Base-by-base conservation (phyloP, 2,888 invertebrate species). In the Tiliacea citrago region DNA sequence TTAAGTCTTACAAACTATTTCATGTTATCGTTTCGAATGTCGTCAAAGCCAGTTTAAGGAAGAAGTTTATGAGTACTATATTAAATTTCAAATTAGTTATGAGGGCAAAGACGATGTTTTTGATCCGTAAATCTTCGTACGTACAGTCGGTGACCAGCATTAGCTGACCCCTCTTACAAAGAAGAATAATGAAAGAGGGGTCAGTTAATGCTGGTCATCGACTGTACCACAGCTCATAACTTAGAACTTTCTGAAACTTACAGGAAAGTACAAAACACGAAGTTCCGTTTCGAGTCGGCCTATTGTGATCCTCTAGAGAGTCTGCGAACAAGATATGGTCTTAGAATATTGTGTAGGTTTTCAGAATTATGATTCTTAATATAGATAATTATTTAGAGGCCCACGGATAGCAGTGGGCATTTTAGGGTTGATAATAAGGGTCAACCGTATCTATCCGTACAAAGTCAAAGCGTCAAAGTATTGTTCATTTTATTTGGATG, bases 11-110 rank as follows among this genome's bases (percentile, higher is more conserved):
- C n/a, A 39, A 67, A 24, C 12, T 39, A 51, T 13, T 21, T 45
- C 13, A 35, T 60, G 35, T 51, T 73, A 24, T 2, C 12, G 21
- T 13, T 60, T 47, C 9, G 24, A 72, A 58, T 53, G 2, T 42
- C 61, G 13, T 51, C 10, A n/a, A 45, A 55, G 13, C 24, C 5
- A 55, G 7, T 55, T 55, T 55, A 24, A 5, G 24, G 24, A 55
- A 12, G 24, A 13, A 13, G 21, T 0, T 29, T 10, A 24, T 53
- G 0, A n/a, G 21, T 35, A 60, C 29, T 24, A 53, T 47, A 18
- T 45, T 66, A 29, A 18, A 49, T 49, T 49, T 55, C 29, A 45
- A 63, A 78, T 77, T 71, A 24, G 47, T 72, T 42, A 29, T 24
- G 2, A 63, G 13, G 39, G 39, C 47, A 29, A 49, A 69, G 24